phyloP scores from a whole-genome alignment of 1,140 invertebrate species.

The Drosophila elegans region DNA sequence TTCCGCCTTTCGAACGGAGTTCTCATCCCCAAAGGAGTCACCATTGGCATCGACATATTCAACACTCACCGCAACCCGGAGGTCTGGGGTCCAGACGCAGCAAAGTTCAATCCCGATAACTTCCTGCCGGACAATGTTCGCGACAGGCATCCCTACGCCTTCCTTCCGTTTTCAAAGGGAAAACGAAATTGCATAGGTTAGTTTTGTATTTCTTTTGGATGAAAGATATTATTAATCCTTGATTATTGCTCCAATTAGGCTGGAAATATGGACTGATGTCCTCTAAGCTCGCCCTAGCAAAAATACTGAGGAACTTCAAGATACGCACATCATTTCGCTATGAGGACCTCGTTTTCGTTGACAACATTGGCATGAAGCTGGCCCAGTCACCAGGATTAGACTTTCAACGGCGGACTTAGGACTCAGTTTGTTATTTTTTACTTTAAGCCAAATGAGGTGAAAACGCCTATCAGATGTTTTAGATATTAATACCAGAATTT shows the following conservation, averaged over 20 bases:
- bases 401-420: constrained; percentile 32
- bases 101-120: constrained; percentile 75
- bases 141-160: constrained; percentile 65
- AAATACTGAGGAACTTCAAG: constrained; percentile 58
- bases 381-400: constrained; percentile 35
- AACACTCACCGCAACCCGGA: constrained; percentile 59
- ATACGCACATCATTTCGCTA: constrained; percentile 60
- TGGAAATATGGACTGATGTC: constrained; percentile 59
- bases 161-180: constrained; percentile 75
- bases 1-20: constrained; percentile 51
- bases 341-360: constrained; percentile 51
- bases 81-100: constrained; percentile 66
- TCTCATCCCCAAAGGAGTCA: constrained; percentile 48
- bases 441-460: too few species aligned
- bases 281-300: constrained; percentile 55
- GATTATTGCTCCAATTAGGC: constrained; percentile 31
- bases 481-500: too few species aligned
- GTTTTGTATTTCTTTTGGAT: too few species aligned
- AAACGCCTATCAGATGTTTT: too few species aligned
- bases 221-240: background rate
- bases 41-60: constrained; percentile 48
- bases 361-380: constrained; percentile 49
- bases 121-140: constrained; percentile 62
- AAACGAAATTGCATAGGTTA: constrained; percentile 76
- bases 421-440: too few species aligned